Percentiles rank a stretch among this genome's conserved stretches.
These are phyloP conservation scores for Myotis vivesi DNA, from an alignment of 2,797 vertebrate species.

Conservation along the genomic window DNA sequence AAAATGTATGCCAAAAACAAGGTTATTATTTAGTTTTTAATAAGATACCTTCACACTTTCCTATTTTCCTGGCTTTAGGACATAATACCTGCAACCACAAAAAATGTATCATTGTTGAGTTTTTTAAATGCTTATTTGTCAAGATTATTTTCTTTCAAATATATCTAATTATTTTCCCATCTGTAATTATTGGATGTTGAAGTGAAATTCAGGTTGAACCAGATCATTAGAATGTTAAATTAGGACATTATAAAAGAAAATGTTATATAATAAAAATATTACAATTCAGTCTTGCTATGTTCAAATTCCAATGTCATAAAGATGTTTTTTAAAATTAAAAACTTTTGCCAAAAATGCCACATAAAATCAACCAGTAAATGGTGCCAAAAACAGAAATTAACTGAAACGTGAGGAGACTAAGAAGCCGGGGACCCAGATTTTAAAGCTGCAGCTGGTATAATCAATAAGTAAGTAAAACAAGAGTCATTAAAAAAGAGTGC, in stretches of 20 bases:
- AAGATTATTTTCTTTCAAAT: conserved; percentile 42
- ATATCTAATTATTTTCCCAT: not conserved
- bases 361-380: conserved; percentile 15
- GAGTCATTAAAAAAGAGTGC: conserved; percentile 31
- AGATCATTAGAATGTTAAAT: not conserved
- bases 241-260: conserved; percentile 45
- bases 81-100: not conserved
- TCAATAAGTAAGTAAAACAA: conserved; percentile 52
- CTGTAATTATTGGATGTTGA: not conserved
- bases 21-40: not conserved
- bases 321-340: conserved; percentile 67
- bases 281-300: conserved; percentile 38
- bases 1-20: not conserved
- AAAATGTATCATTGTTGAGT: not conserved
- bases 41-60: not conserved
- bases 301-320: conserved; percentile 57
- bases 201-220: not conserved
- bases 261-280: conserved; percentile 28
- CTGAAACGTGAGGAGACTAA: not conserved
- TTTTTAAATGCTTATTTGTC: conserved; percentile 27
- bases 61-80: not conserved
- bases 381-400: conserved; percentile 52
- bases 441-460: conserved; percentile 38
- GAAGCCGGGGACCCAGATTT: not conserved
- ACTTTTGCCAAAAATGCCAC: conserved; percentile 17